A percentile compares a stretch with the other conserved stretches of the same genome.
Conservation (phyloP, 1,140 invertebrate species). For the Leptopilina clavipes region DNA sequence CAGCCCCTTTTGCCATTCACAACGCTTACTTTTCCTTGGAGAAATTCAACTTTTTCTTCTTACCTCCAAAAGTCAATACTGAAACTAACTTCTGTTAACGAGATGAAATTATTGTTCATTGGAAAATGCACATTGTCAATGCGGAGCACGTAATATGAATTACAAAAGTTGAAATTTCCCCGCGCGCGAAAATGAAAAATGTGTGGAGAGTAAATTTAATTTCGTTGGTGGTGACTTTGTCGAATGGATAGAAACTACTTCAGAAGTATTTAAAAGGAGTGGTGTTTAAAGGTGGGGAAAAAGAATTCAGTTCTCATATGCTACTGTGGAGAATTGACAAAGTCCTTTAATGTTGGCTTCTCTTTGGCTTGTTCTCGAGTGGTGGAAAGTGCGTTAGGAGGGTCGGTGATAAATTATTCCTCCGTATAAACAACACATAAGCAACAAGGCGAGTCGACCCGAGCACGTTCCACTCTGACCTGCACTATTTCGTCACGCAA, state of each 20-base stretch:
- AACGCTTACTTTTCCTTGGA: constrained; percentile 49
- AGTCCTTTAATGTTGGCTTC: neutral
- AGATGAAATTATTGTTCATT: constrained; percentile 32
- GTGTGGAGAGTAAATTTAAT: neutral
- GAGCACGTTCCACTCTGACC: constrained; percentile 44
- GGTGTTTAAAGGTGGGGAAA: neutral
- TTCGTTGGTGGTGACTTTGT: neutral
- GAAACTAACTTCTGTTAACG: constrained; percentile 49
- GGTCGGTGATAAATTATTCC: constrained; percentile 53
- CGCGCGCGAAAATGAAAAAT: neutral
- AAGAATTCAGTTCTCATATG: neutral
- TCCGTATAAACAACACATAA: constrained; percentile 55
- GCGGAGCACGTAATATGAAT: neutral
- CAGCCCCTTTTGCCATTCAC: neutral
- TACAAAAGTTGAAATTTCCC: neutral
- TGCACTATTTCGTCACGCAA: constrained; percentile 48
- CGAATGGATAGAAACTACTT: neutral
- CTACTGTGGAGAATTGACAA: neutral
- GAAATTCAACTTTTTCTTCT: constrained; percentile 63
- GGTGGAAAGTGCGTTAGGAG: constrained; percentile 23
- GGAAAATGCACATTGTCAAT: neutral
- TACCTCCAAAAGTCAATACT: constrained; percentile 51
- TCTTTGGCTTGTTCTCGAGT: neutral
- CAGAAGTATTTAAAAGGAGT: neutral
- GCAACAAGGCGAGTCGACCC: constrained; percentile 28